Percentiles rank a stretch among this genome's conserved stretches.
These are phyloP conservation scores for Hirundichthys speculiger DNA, from an alignment of 2,113 vertebrate species.

Conservation along the genomic window DNA sequence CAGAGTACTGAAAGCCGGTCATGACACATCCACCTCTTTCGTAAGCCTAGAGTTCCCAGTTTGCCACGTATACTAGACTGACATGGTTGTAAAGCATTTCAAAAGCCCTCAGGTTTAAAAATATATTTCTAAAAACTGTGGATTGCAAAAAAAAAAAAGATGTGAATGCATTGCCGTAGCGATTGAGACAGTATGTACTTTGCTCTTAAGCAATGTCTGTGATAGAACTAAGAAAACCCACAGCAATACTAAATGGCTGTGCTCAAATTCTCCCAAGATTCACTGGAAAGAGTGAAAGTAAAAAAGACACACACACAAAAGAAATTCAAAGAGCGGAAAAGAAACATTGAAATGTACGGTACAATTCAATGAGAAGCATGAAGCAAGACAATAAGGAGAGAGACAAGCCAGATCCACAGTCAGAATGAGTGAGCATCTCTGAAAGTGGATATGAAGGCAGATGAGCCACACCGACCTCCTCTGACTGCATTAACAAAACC, in stretches of 20 bases:
- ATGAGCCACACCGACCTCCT: conserved; percentile 73
- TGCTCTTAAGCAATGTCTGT: conserved; percentile 40
- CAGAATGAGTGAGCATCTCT: conserved; percentile 66
- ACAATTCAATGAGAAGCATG: conserved; percentile 21
- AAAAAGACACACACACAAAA: neutral
- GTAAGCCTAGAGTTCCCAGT: conserved; percentile 54
- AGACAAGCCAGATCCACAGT: conserved; percentile 31
- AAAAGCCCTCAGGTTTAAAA: conserved; percentile 1
- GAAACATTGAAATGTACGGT: conserved; percentile 9
- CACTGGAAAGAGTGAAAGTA: neutral
- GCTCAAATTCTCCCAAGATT: neutral
- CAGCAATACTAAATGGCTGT: conserved; percentile 15
- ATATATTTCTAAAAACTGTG: conserved; percentile 22
- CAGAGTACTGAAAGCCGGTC: neutral
- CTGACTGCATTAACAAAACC: conserved; percentile 81
- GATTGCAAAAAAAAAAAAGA: conserved; percentile 41
- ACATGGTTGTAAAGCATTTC: neutral
- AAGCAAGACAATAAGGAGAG: conserved; percentile 21
- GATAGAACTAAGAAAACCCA: conserved; percentile 21
- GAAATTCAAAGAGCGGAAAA: neutral
- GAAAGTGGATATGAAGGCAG: conserved; percentile 77
- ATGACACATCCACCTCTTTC: conserved; percentile 41
- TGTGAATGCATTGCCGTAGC: conserved; percentile 7
- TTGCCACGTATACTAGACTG: conserved; percentile 25
- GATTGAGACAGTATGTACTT: conserved; percentile 49